phyloP scores from a whole-genome alignment of 2,888 invertebrate genomes.

The Lissocephala sabroskyi region DNA sequence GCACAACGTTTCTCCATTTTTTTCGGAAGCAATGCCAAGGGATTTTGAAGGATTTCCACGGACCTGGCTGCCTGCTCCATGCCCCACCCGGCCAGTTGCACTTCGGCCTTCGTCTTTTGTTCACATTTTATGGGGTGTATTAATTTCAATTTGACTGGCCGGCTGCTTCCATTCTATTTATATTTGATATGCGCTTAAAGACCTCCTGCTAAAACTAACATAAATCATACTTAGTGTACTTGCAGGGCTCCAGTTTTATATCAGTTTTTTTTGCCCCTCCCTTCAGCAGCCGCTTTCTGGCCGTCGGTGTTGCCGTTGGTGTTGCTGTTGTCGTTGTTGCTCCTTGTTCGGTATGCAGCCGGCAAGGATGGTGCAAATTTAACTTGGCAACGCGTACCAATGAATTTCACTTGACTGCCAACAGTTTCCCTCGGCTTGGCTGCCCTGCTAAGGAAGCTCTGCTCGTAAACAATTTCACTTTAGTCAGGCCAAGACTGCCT shows the following conservation, averaged over 20 bases:
- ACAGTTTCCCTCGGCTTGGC: constrained; percentile 29
- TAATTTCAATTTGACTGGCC: constrained; percentile 60
- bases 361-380: constrained; percentile 20
- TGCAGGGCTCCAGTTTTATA: constrained; percentile 2
- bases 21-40: no score
- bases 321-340: not conserved
- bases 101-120: no score
- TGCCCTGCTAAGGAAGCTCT: constrained; percentile 38
- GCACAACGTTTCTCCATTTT: no score
- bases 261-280: no score
- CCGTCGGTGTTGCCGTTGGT: constrained; percentile 8
- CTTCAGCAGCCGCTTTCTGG: no score
- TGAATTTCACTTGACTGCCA: constrained; percentile 30
- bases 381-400: constrained; percentile 30
- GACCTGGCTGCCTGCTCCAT: no score
- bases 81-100: no score
- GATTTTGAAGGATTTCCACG: no score
- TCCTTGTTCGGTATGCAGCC: constrained; percentile 9
- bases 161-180: constrained; percentile 11
- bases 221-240: no score
- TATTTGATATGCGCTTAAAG: constrained; percentile 47
- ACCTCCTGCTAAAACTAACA: constrained; percentile 17
- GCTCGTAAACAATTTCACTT: constrained; percentile 53
- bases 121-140: no score
- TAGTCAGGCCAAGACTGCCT: no score